phyloP scores from a whole-genome alignment of 2,888 invertebrate species.

The Adineta ricciae region DNA sequence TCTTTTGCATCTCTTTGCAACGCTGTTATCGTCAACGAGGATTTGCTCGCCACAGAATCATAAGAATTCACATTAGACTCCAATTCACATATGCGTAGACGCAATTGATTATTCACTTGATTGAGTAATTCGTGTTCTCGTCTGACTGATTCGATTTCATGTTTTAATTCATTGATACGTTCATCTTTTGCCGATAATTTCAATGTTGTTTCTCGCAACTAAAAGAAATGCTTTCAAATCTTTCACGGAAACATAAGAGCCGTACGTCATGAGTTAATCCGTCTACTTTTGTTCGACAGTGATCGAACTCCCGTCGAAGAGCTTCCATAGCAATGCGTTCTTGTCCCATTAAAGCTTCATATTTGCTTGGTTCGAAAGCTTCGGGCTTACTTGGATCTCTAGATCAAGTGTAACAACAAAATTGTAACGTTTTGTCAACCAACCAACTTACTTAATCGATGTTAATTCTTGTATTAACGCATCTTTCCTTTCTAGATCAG shows the following conservation, averaged over 20 bases:
- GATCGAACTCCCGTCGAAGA: constrained; percentile 20
- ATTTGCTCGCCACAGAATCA: constrained; percentile 43
- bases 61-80: constrained; percentile 41
- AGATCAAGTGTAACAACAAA: not conserved
- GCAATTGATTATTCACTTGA: constrained; percentile 39
- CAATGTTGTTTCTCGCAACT: constrained; percentile 41
- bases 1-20: constrained; percentile 45
- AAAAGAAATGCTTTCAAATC: too few relatives aligned
- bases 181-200: constrained; percentile 44
- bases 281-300: constrained; percentile 23
- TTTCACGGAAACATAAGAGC: not conserved
- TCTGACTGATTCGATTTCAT: constrained; percentile 40
- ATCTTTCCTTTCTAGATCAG: constrained; percentile 47
- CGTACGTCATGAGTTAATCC: constrained; percentile 17
- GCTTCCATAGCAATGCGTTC: constrained; percentile 24
- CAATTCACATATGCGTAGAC: constrained; percentile 41
- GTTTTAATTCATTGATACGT: constrained; percentile 42
- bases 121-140: constrained; percentile 42
- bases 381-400: not conserved
- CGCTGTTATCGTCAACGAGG: constrained; percentile 43
- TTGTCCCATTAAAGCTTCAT: constrained; percentile 1
- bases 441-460: constrained; percentile 37
- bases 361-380: not conserved
- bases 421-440: not conserved
- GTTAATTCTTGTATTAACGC: constrained; percentile 44